Conservation (phyloP, 2,888 invertebrate genomes). For the Amphipyra berbera region DNA sequence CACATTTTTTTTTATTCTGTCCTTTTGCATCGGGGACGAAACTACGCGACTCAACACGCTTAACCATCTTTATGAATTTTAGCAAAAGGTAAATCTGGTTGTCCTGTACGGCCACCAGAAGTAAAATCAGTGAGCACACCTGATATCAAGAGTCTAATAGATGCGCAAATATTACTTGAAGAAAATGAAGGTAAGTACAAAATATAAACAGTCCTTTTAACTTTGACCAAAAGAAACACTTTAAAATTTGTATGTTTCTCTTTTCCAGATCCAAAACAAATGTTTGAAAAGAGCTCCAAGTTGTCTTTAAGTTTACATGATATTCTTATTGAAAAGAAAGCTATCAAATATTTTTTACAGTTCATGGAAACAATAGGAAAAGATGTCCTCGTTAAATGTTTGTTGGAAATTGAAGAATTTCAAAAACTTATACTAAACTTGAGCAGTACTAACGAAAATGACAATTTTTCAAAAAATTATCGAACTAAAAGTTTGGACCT, state of each 20-base stretch:
- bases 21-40: constrained; percentile 1
- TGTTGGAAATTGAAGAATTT: constrained; percentile 93
- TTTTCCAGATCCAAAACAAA: constrained; percentile 77
- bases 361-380: constrained; percentile 95
- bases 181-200: constrained; percentile 77
- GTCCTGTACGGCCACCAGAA: constrained; percentile 87
- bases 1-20: constrained; percentile 18
- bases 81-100: constrained; percentile 88
- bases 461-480: constrained; percentile 71
- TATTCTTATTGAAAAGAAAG: constrained; percentile 94
- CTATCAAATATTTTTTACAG: constrained; percentile 95
- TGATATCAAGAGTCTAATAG: constrained; percentile 68
- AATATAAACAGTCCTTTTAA: constrained; percentile 4
- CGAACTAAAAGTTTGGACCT: constrained; percentile 81
- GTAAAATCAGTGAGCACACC: constrained; percentile 57
- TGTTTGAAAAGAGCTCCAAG: constrained; percentile 89
- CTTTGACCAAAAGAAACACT: neutral
- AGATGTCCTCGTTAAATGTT: constrained; percentile 92
- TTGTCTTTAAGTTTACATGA: constrained; percentile 94
- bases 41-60: constrained; percentile 11
- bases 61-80: constrained; percentile 60
- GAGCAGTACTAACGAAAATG: constrained; percentile 59
- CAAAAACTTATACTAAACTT: constrained; percentile 71
- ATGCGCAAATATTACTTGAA: constrained; percentile 67
- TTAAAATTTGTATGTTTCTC: constrained; percentile 12